These are phyloP conservation scores for Apostichopus parvimensis DNA, from an alignment of 35 echinoderm and acorn worm species.

Conservation along the genomic window DNA sequence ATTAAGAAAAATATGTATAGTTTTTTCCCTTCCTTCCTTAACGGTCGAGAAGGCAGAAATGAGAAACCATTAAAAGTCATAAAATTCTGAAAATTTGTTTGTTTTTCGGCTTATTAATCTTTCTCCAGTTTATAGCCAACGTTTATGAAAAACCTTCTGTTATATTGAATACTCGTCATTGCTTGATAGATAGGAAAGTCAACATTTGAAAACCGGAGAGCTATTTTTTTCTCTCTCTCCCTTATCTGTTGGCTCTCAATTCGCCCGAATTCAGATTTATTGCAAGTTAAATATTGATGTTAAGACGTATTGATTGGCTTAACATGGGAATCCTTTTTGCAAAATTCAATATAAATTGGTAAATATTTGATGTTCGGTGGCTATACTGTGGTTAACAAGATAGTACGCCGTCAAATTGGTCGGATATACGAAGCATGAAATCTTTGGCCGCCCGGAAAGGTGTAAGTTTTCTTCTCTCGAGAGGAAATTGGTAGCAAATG, in stretches of 20 bases:
- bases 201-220: too few relatives aligned
- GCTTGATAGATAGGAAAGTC: too few relatives aligned
- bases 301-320: slow-evolving; percentile 33
- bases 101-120: too few relatives aligned
- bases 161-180: too few relatives aligned
- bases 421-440: neutral
- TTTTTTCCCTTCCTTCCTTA: too few relatives aligned
- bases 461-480: neutral
- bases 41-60: too few relatives aligned
- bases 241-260: neutral
- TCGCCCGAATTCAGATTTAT: neutral
- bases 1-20: too few relatives aligned
- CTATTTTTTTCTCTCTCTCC: too few relatives aligned
- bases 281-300: slow-evolving; percentile 39
- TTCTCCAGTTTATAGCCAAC: too few relatives aligned
- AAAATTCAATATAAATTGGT: slow-evolving; percentile 25
- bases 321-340: slow-evolving; percentile 21
- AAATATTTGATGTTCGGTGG: slow-evolving; percentile 44
- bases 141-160: too few relatives aligned
- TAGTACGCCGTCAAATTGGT: neutral
- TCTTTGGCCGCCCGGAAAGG: neutral
- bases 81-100: too few relatives aligned
- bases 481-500: neutral
- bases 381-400: neutral
- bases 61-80: too few relatives aligned